phyloP scores from a whole-genome alignment of 2,797 vertebrate species.

The Denticeps clupeoides region DNA sequence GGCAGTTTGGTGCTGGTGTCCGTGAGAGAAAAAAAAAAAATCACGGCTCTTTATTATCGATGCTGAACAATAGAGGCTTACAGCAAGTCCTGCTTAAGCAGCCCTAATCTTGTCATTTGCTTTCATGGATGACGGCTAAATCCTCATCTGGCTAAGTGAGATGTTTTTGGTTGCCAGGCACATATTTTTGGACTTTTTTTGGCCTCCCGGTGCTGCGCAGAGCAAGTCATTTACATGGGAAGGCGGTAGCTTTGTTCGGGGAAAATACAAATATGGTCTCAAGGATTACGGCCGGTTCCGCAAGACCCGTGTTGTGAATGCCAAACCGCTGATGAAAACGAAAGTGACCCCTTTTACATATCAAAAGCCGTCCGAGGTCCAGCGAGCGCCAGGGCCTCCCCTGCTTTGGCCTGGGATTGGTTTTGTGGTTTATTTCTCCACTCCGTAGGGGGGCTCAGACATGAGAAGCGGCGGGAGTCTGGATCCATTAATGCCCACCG shows the following conservation, averaged over 20 bases:
- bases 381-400: conserved; percentile 11
- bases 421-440: conserved; percentile 23
- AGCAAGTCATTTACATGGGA: conserved; percentile 21
- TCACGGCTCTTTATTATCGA: conserved; percentile 19
- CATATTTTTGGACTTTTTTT: no score
- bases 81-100: conserved; percentile 3
- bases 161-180: conserved; percentile 1
- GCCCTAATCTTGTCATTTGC: conserved; percentile 35
- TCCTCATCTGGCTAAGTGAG: conserved; percentile 21
- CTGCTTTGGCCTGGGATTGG: conserved; percentile 16
- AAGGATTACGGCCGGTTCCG: conserved; percentile 27
- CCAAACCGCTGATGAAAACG: conserved; percentile 13
- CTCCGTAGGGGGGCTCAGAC: conserved; percentile 17
- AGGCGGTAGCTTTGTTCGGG: conserved; percentile 9
- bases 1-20: conserved; percentile 1
- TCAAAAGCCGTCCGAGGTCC: conserved; percentile 21
- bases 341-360: conserved; percentile 18
- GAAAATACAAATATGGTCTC: conserved; percentile 18
- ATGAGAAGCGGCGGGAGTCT: conserved; percentile 17
- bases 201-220: no score
- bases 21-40: no score
- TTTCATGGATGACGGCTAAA: conserved; percentile 32
- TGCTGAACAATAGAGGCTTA: conserved; percentile 14
- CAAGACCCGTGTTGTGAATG: conserved; percentile 13
- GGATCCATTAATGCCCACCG: conserved; percentile 25